Percentiles rank a stretch among this genome's conserved stretches.
Conservation (phyloP, 2,888 invertebrate species). For the Drosophila antonietae region DNA sequence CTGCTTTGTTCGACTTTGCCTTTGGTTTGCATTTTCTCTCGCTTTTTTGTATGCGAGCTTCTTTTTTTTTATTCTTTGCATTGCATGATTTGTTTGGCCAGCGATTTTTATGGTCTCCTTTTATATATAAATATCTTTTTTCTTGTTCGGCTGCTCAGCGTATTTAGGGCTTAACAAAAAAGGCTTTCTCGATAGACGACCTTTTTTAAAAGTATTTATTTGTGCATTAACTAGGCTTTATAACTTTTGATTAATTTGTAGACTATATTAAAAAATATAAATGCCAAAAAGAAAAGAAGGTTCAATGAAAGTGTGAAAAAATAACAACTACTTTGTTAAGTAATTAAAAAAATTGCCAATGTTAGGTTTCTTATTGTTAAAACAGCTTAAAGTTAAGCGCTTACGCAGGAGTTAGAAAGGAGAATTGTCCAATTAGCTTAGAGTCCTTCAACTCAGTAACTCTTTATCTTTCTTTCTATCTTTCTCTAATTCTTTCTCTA, state of each 20-base stretch:
- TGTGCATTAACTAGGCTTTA: constrained; percentile 9
- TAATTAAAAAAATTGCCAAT: neutral
- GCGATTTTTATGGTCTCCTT: constrained; percentile 13
- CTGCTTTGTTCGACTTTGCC: constrained; percentile 7
- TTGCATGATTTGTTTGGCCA: constrained; percentile 49
- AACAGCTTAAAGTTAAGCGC: neutral
- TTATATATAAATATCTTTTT: too few species aligned
- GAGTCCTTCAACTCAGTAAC: neutral
- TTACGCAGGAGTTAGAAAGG: neutral
- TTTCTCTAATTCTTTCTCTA: too few species aligned
- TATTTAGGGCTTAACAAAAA: constrained; percentile 16
- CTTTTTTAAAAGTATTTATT: constrained; percentile 15
- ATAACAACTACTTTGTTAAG: neutral
- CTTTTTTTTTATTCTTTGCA: constrained; percentile 15
- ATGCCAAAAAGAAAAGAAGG: neutral
- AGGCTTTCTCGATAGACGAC: neutral
- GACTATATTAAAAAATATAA: neutral
- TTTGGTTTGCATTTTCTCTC: neutral
- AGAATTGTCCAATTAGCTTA: too few species aligned
- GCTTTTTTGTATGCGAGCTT: constrained; percentile 13
- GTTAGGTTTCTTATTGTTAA: neutral
- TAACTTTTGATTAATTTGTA: neutral
- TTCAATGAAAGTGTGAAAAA: neutral
- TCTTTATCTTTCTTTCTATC: too few species aligned
- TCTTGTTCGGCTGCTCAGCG: neutral